These are phyloP conservation scores for Drosophila koepferae DNA, from an alignment of 2,888 invertebrate species.

Conservation along the genomic window DNA sequence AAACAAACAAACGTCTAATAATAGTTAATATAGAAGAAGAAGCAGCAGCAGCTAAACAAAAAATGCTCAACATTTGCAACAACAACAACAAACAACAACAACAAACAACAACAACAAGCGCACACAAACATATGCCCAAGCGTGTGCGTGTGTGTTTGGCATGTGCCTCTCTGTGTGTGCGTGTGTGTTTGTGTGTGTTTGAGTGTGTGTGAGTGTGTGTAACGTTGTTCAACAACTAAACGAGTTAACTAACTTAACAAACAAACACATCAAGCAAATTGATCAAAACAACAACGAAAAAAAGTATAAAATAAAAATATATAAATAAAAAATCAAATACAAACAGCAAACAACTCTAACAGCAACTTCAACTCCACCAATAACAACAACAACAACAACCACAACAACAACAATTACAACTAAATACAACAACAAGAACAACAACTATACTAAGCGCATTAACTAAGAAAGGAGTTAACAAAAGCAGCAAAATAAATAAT, in stretches of 20 bases:
- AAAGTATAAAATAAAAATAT: conserved; percentile 1
- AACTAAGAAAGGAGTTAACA: conserved; percentile 8
- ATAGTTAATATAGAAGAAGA: conserved; percentile 5
- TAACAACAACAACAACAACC: conserved; percentile 15
- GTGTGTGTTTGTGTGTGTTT: conserved; percentile 25
- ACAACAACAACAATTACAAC: conserved; percentile 1
- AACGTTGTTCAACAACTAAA: conserved; percentile 28
- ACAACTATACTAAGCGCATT: not conserved
- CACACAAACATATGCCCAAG: conserved; percentile 15
- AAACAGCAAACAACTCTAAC: conserved; percentile 7
- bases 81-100: conserved; percentile 26
- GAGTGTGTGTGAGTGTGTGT: conserved; percentile 13
- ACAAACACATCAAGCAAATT: conserved; percentile 15
- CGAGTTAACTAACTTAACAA: conserved; percentile 20
- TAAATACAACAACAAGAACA: no score
- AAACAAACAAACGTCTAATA: conserved; percentile 7
- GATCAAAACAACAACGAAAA: conserved; percentile 5
- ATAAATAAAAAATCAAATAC: not conserved
- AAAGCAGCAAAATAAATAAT: conserved; percentile 1
- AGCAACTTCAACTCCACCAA: conserved; percentile 14
- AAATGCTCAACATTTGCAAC: conserved; percentile 35
- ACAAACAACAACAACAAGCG: conserved; percentile 22
- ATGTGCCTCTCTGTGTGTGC: conserved; percentile 1
- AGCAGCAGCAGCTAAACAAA: not conserved
- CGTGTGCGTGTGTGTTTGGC: conserved; percentile 23